Evolutionary conservation across 2,888 invertebrate genomes (phyloP).

Genomic region (Platycheirus rosarum): DNA sequence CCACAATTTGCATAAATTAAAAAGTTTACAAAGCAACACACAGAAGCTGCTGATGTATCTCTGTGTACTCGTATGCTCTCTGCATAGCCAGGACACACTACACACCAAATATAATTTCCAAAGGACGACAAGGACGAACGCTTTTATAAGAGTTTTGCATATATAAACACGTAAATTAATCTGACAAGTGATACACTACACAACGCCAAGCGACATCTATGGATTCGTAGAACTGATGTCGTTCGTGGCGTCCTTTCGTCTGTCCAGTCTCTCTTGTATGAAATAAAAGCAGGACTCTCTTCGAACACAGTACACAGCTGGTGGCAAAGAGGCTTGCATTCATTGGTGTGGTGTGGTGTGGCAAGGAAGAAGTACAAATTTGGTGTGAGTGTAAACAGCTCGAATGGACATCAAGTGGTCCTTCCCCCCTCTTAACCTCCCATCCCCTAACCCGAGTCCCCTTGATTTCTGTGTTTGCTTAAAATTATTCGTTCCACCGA

Average conservation of each 20-base stretch:
- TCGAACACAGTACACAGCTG: constrained; percentile 41
- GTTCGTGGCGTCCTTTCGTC: constrained; percentile 40
- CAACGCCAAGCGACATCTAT: constrained; percentile 70
- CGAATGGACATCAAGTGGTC: constrained; percentile 57
- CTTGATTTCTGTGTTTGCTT: constrained; percentile 26
- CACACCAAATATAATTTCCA: constrained; percentile 72
- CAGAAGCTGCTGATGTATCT: constrained; percentile 31
- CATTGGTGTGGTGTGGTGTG: constrained; percentile 21
- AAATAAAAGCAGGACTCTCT: constrained; percentile 33
- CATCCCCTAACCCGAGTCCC: no score
- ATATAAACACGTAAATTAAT: constrained; percentile 82
- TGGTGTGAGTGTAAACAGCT: constrained; percentile 63
- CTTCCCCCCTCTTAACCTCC: neutral
- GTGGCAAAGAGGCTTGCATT: constrained; percentile 4
- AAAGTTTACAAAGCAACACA: constrained; percentile 78
- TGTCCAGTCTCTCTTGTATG: constrained; percentile 6
- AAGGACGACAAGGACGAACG: constrained; percentile 74
- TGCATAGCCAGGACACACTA: constrained; percentile 27
- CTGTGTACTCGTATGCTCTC: neutral
- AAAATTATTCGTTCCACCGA: constrained; percentile 34
- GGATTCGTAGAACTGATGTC: constrained; percentile 63
- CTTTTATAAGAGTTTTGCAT: constrained; percentile 74
- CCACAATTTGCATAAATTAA: constrained; percentile 81
- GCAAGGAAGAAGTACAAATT: constrained; percentile 4
- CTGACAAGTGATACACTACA: constrained; percentile 81